Evolutionary conservation across 2,888 invertebrate species (phyloP), one percentile per base, ranked within the genome.

Genomic region (Apamea crenata): DNA sequence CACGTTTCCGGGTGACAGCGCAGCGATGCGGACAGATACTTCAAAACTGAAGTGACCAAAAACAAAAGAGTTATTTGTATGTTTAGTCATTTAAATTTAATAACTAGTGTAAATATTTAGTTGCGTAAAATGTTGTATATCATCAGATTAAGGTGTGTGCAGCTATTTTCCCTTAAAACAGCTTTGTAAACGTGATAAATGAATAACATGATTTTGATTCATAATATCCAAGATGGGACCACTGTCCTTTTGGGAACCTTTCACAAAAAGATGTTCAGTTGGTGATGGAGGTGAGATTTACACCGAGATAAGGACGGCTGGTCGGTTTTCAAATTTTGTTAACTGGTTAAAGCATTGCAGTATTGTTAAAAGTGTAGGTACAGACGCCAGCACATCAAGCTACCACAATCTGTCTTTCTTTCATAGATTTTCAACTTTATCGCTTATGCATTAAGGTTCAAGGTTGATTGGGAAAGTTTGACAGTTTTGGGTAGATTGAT

Each of bases 241-340:
- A 59, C 36, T 47, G 29, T 47, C 36, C 10, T 66, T 80, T 68
- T 61, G 40, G 12, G 40, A 12, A 29, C 40, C 47, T 59, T 40
- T 29, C 47, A 47, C 25, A 32, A 80, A 36, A 18, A 25, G 36
- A 70, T 78, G 40, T 70, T 10, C 25, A 47, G 18, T 21, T 79
- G 59, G 59, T 80, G 70, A 78, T 40, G 56, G 8, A 69, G 70
- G 66, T 78, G 1, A 44, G 50, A 74, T n/a, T 18, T 12, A 21
- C 18, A 32, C 53, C 21, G 21, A 7, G 16, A 53, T 32, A 44
- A 77, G 40, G 29, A 44, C 16, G n/a, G 14, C 25, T 56, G 16
- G 29, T 56, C 1, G 40, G 47, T n/a, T 73, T 21, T 70, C 50
- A 50, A 29, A 32, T 29, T 7, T 4, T 63, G 21, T 63, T 2